Evolutionary conservation across 2,888 invertebrate genomes (phyloP), one percentile per base, ranked within the genome.

Genomic region (Eupithecia subumbrata): DNA sequence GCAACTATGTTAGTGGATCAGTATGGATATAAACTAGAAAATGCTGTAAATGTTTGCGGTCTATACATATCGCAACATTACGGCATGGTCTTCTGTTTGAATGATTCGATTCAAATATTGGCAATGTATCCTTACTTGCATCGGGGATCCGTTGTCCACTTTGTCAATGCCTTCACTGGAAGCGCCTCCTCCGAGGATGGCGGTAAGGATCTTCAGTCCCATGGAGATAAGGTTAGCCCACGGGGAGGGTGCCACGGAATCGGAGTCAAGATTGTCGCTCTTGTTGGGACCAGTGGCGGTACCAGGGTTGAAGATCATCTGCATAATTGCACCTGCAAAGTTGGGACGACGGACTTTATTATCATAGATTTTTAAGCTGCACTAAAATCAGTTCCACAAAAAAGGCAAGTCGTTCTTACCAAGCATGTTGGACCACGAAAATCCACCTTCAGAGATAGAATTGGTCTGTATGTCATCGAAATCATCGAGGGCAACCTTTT

Each of bases 171-270:
- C 97, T 87, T 98, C 98, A 84, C 96, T 96, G 68, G 96, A 96
- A 52, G 96, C 96, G 52, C 97, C 97, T 77, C 97, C 97, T 71
- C 98, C 97, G 75, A 98, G 95, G 82, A 98, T 95, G 56, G 98
- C 97, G 43, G 98, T 97, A 79, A 98, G 95, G 85, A 98, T 97
- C 92, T 98, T 97, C 74, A 98, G 95, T 71, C 98, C 98, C 89
- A 98, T 97, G 11, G 98, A 97, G 71, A 98, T 95, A 37, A 98
- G 95, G 91, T 98, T 98, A 67, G 98, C 97, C 98, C 98, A 98
- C 30, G 98, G 98, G 30, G 98, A 98, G 52, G 97, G 95, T 0
- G 97, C 96, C 12, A 96, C 95, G 18, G 96, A 95, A 79, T 96
- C 96, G 77, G 96, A 96, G 86, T 97, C 97, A 48, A 96, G 89